A percentile compares a stretch with the other conserved stretches of the same genome.
phyloP scores from a whole-genome alignment of 2,797 vertebrate genomes.

The Amazona ochrocephala region DNA sequence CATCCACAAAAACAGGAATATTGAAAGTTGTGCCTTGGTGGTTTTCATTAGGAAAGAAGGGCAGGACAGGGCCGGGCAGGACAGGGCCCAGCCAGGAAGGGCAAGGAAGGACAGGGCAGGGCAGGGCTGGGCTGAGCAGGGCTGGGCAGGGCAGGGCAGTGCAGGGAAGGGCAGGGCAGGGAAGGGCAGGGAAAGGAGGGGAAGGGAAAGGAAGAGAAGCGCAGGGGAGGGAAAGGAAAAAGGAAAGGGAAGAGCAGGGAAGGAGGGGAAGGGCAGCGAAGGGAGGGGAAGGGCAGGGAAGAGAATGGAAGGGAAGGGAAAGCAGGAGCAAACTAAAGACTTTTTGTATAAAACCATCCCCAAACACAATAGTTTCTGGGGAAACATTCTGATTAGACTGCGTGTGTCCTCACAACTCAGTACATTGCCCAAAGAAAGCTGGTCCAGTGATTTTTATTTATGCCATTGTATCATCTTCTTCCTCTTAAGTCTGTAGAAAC shows the following conservation, averaged over 20 bases:
- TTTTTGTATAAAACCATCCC: background rate
- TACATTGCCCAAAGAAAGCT: background rate
- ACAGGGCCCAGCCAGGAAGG: too few relatives aligned
- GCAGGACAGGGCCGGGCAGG: too few relatives aligned
- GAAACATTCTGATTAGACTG: background rate
- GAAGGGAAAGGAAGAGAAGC: too few relatives aligned
- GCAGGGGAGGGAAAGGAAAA: too few relatives aligned
- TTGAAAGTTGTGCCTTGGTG: background rate
- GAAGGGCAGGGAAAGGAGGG: background rate
- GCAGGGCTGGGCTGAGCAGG: too few relatives aligned
- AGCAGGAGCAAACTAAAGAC: background rate
- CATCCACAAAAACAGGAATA: background rate
- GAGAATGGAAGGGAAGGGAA: background rate
- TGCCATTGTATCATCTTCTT: background rate
- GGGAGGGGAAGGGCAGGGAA: fast-evolving
- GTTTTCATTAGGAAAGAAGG: background rate
- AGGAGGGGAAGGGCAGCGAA: fast-evolving
- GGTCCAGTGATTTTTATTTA: background rate
- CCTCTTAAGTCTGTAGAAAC: background rate
- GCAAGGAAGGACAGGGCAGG: background rate
- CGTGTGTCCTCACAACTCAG: background rate
- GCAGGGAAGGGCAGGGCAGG: too few relatives aligned
- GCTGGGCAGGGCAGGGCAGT: too few relatives aligned
- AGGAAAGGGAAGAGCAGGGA: fast-evolving
- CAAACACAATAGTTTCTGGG: background rate